A percentile compares a stretch with the other conserved stretches of the same genome.
These are phyloP conservation scores for Chionodraco myersi DNA, from an alignment of 2,113 vertebrate species.

Conservation along the genomic window DNA sequence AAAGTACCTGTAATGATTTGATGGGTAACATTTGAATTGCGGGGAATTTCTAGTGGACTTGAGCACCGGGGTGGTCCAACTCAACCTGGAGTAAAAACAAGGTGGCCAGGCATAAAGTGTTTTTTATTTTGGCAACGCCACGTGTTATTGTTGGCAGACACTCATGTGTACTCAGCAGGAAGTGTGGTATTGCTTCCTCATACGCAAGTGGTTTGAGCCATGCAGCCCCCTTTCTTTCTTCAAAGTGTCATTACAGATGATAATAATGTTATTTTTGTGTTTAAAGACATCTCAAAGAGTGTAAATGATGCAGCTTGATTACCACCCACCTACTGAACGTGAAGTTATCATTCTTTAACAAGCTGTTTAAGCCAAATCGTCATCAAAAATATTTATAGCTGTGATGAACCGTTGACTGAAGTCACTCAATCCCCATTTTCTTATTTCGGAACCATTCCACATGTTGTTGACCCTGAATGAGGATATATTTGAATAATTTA, in stretches of 20 bases:
- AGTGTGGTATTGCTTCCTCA: constrained; percentile 38
- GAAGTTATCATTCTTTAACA: constrained; percentile 63
- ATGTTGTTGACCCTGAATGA: constrained; percentile 17
- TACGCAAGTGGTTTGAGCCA: constrained; percentile 33
- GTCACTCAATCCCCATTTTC: constrained; percentile 25
- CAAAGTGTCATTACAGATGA: constrained; percentile 42
- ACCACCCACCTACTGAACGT: constrained; percentile 34
- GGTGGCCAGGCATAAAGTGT: constrained; percentile 51
- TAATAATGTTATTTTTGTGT: constrained; percentile 43
- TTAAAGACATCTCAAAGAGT: constrained; percentile 25
- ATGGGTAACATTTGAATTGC: constrained; percentile 55
- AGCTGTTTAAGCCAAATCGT: constrained; percentile 44
- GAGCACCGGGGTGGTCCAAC: constrained; percentile 70
- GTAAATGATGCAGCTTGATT: constrained; percentile 22
- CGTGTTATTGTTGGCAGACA: constrained; percentile 73
- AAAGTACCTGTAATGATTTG: constrained; percentile 62
- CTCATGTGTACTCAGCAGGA: constrained; percentile 59
- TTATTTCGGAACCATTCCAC: constrained; percentile 42
- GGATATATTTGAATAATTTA: constrained; percentile 48
- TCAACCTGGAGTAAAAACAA: constrained; percentile 59
- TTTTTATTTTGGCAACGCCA: constrained; percentile 63
- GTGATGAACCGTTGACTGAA: constrained; percentile 38
- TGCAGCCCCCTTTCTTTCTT: constrained; percentile 10
- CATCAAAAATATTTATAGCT: constrained; percentile 59
- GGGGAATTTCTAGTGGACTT: constrained; percentile 52